Evolutionary conservation across 2,113 vertebrate species (phyloP).

Genomic region (Gasterosteus nipponicus): DNA sequence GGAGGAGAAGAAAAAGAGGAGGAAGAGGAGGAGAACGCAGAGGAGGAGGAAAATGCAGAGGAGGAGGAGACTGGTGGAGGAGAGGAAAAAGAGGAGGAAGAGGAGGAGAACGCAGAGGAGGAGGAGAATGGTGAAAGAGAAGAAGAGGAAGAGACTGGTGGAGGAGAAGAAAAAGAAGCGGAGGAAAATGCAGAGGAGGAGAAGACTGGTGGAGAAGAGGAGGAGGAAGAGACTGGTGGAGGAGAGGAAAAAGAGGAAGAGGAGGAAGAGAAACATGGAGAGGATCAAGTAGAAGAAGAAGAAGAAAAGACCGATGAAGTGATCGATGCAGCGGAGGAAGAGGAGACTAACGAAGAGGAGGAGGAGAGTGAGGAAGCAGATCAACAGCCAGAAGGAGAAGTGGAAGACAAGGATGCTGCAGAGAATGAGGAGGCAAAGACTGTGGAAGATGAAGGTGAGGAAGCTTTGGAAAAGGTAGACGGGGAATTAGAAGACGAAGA

Average conservation of each 20-base stretch:
- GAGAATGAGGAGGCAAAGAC: neutral
- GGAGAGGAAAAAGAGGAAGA: slow-evolving; percentile 1
- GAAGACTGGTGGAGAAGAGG: too few relatives aligned
- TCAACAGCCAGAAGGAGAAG: neutral
- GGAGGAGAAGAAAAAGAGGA: neutral
- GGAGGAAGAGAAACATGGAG: slow-evolving; percentile 2
- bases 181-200: slow-evolving; percentile 9
- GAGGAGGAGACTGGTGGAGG: slow-evolving; percentile 1
- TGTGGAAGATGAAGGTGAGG: neutral
- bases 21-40: neutral
- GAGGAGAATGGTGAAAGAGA: too few relatives aligned
- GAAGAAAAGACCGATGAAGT: neutral
- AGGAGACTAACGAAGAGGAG: slow-evolving; percentile 1
- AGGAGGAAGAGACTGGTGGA: neutral
- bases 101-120: neutral
- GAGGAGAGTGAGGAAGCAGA: neutral
- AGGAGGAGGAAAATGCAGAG: neutral
- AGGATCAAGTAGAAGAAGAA: neutral
- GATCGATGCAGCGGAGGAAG: neutral
- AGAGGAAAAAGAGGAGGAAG: neutral
- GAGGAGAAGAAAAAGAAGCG: neutral
- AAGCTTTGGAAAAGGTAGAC: neutral
- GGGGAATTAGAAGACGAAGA: neutral
- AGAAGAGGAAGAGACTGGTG: neutral
- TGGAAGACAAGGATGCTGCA: neutral